Base-by-base conservation (phyloP, 2,888 invertebrate species). In the Bellardia pandia region DNA sequence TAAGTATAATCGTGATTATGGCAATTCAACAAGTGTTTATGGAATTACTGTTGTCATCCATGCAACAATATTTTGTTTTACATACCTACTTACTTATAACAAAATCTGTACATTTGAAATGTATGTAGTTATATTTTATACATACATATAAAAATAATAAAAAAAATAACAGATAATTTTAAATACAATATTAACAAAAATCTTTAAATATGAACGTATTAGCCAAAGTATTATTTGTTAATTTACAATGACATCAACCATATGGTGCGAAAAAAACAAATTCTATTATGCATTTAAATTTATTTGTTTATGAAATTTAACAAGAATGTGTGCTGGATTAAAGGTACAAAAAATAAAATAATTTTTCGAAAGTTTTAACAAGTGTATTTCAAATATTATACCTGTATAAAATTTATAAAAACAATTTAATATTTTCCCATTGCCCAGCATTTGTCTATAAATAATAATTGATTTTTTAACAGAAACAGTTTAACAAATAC, bases 11-110 rank as follows among this genome's bases (percentile, higher is more conserved):
- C 56, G 58, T 72, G 72, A 56, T 72, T 58, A 40, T 72, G 16
- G 40, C 72, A 58, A 72, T 58, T 72, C 72, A 72, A 72, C 72
- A 72, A 72, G 72, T 72, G 72, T 69, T 2, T 66, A 8, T 62
- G 33, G 60, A n/a, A 40, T 40, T 14, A n/a, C n/a, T 56, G 72
- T 72, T 72, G 72, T 56, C 37, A 72, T 40, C 13, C 72, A 42
- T 56, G 56, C 40, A 72, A 53, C 1, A 69, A 69, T 11, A 23
- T 16, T 66, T 42, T 66, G n/a, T 66, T 45, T 48, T 48, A 45
- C n/a, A 30, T 40, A 68, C n/a, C n/a, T n/a, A n/a, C n/a, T n/a
- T n/a, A n/a, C 23, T 23, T 23, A 23, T 11, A 68, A 48, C 14
- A 48, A 14, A 30, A 66, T 23, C 23, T 45, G 2, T 45, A 45